Percentiles rank a stretch among this genome's conserved stretches.
Conservation (phyloP, 2,797 vertebrate species). For the Urophycis tenuis region DNA sequence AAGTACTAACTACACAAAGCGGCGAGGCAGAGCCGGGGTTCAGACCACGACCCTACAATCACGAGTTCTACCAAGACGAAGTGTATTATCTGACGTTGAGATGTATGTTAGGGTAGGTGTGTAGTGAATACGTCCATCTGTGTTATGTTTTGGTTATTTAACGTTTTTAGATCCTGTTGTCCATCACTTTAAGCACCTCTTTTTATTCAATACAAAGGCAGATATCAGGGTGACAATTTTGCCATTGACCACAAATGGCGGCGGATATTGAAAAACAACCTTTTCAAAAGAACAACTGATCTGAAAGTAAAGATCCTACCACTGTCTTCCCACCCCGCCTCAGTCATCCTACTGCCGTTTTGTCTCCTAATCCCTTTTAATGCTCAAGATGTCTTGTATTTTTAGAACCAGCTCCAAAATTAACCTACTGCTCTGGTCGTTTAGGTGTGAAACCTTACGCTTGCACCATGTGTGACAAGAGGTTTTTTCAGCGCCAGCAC, state of each 20-base stretch:
- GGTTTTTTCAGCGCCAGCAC: constrained; percentile 76
- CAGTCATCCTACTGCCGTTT: neutral
- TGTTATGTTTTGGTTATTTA: neutral
- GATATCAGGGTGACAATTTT: constrained; percentile 53
- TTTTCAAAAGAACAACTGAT: neutral
- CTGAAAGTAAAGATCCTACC: neutral
- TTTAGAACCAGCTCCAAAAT: constrained; percentile 45
- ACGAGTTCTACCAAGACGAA: too few relatives aligned
- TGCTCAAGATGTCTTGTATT: constrained; percentile 55
- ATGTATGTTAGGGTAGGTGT: neutral
- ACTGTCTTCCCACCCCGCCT: neutral
- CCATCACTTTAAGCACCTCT: constrained; percentile 15
- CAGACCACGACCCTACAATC: neutral
- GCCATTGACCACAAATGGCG: constrained; percentile 69
- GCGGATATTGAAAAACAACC: neutral
- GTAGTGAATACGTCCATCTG: neutral
- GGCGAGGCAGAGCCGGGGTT: neutral
- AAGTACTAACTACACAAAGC: neutral
- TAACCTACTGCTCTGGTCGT: constrained; percentile 66
- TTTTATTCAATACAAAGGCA: constrained; percentile 22
- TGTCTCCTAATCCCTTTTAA: neutral
- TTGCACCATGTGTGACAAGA: constrained; percentile 78
- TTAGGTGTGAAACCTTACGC: constrained; percentile 75
- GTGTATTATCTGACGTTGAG: neutral
- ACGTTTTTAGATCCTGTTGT: neutral